Evolutionary conservation across 1,140 invertebrate genomes (phyloP), one percentile per base, ranked within the genome.

Genomic region (Vanessa atalanta): DNA sequence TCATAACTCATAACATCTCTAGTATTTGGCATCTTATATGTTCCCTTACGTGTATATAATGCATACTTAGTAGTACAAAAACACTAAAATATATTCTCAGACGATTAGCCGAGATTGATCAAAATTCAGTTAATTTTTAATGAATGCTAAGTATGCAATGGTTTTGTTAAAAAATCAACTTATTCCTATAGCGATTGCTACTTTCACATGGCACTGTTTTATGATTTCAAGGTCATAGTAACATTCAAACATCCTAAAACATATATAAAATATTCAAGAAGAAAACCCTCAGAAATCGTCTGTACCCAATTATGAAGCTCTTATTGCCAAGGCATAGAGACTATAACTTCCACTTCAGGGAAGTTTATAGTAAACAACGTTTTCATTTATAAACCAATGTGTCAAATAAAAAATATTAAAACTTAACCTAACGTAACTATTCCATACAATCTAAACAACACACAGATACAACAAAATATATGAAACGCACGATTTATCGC

Each of bases 401-500:
- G 57, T 61, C 26, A 16, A 61, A 61, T 37, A 37, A 61, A 61
- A 60, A 61, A 61, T 61, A 61, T 61, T 61, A 61, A 61, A 61
- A 61, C 14, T 37, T 43, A 37, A 61, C 57, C 26, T 61, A 61
- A 61, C 31, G n/a, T 51, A 51, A 51, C 37, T 43, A 43, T 43
- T 55, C 11, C 20, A 16, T 57, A 51, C 43, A 47, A 69, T 57
- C 53, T 50, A 68, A 55, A 43, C 43, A 69, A 69, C 23, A 67
- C 47, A 79, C 65, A 72, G 65, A 64, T 37, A 80, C 48, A 79
- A 79, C 66, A 79, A 75, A 73, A 76, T 73, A 72, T 76, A 77
- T 48, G 50, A 64, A 68, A 73, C 57, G 15, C 57, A 55, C 50
- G 63, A 67, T 14, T 15, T 73, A 48, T 68, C 20, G 70, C 37